Evolutionary conservation across 1,140 invertebrate species (phyloP).

Genomic region (Phymastichus coffea): DNA sequence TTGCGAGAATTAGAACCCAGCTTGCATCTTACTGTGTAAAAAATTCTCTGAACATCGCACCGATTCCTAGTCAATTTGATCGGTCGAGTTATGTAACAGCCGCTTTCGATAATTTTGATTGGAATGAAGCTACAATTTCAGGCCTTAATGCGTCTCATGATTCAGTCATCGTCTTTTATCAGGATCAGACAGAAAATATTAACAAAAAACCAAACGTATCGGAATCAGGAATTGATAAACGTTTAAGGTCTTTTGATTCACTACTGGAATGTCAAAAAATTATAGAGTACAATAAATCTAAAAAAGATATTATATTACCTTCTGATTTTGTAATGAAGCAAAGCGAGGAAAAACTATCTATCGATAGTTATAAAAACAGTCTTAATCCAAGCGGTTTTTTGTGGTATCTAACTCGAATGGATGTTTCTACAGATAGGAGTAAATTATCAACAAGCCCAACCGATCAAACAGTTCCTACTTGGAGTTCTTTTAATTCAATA

Average conservation of each 20-base stretch:
- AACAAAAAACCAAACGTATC: neutral
- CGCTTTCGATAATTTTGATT: constrained; percentile 5
- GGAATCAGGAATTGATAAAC: neutral
- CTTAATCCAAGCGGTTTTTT: neutral
- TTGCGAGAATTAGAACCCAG: neutral
- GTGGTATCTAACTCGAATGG: neutral
- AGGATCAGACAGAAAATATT: neutral
- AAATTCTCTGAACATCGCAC: neutral
- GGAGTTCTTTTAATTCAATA: neutral
- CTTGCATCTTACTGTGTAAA: neutral
- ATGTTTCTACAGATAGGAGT: neutral
- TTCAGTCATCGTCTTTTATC: neutral
- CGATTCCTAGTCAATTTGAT: neutral
- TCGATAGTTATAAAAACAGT: neutral
- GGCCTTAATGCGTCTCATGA: constrained; percentile 1
- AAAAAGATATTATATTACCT: neutral
- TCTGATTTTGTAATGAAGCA: neutral
- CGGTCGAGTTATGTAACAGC: neutral
- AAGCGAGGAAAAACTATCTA: neutral
- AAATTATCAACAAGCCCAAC: neutral
- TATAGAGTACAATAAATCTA: neutral
- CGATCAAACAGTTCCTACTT: neutral
- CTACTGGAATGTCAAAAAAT: constrained; percentile 6
- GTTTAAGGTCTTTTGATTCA: neutral
- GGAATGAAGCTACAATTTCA: constrained; percentile 1